Evolutionary conservation across 2,888 invertebrate species (phyloP), one percentile per base, ranked within the genome.

Genomic region (Vanessa cardui): DNA sequence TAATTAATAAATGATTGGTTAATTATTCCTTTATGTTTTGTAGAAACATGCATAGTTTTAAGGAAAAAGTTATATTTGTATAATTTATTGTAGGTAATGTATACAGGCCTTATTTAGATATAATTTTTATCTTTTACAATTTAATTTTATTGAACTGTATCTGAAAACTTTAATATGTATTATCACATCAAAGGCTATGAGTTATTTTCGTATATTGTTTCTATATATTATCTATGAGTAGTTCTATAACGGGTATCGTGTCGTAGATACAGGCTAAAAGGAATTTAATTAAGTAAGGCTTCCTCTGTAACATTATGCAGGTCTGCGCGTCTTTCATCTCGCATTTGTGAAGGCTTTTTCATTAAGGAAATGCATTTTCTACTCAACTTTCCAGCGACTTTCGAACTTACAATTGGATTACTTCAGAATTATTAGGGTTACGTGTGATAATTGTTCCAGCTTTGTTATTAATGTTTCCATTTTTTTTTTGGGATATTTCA

Each of bases 251-350:
- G 6, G n/a, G 31, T 33, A 18, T 56, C 18, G 31, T 33, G 12
- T 56, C 18, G 18, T 18, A 39, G 33, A 56, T n/a, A 56, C 18
- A 39, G 54, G 39, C 18, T 12, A 26, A 39, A 39, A 64, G 61
- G 64, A 70, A 67, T 70, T 66, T 64, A 67, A 70, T 70, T 70
- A 70, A 50, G 44, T 50, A 16, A 50, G 21, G 21, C 56, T 60
- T 62, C 56, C 61, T 56, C 66, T 61, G 66, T 63, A 70, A 58
- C 66, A 54, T 68, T 64, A 68, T 64, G 68, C 68, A 64, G 62
- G 59, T 60, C 26, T 62, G 58, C 31, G 31, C 58, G 58, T 49
- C 67, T 68, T 63, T 63, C 63, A 63, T 58, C 62, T 58, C 62
- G 60, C 6, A 46, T 45, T 45, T 20, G 45, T 21, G 50, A 60